Conservation (phyloP, 2,888 invertebrate species). For the Prenolepis imparis region DNA sequence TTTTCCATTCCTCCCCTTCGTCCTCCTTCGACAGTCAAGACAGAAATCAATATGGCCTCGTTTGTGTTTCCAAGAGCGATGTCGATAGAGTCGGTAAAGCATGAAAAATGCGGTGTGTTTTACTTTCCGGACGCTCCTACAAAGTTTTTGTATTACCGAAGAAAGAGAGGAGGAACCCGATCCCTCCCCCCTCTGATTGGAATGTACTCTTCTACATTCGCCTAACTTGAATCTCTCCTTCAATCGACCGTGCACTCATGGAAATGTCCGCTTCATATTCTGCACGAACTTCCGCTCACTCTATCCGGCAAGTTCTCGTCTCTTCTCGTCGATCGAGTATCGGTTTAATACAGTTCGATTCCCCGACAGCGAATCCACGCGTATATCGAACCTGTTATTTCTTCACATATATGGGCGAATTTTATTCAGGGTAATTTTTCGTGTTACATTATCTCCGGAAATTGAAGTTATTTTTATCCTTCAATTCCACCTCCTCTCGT, state of each 20-base stretch:
- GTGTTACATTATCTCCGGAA: neutral
- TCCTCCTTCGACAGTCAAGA: slow-evolving; percentile 10
- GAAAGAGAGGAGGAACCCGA: too few species aligned
- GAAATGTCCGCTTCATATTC: slow-evolving; percentile 44
- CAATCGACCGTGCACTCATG: slow-evolving; percentile 36
- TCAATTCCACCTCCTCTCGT: neutral
- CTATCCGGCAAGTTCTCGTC: slow-evolving; percentile 15
- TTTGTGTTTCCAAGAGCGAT: slow-evolving; percentile 51
- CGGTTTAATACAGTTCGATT: slow-evolving; percentile 18
- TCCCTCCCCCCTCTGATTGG: neutral
- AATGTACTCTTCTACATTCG: slow-evolving; percentile 25
- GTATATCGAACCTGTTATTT: slow-evolving; percentile 16
- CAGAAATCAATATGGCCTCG: slow-evolving; percentile 65
- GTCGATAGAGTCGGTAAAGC: slow-evolving; percentile 58
- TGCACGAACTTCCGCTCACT: slow-evolving; percentile 19
- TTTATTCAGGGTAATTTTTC: neutral
- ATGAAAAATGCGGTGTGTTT: slow-evolving; percentile 54
- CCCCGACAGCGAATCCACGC: neutral
- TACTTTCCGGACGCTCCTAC: slow-evolving; percentile 44
- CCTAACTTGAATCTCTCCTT: slow-evolving; percentile 4
- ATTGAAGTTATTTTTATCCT: neutral
- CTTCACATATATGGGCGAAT: neutral
- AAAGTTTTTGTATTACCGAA: slow-evolving; percentile 53
- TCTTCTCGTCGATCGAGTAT: slow-evolving; percentile 14
- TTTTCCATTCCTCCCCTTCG: slow-evolving; percentile 21